These are phyloP conservation scores for Yponomeuta malinellus DNA, from an alignment of 2,888 invertebrate species.

Conservation along the genomic window DNA sequence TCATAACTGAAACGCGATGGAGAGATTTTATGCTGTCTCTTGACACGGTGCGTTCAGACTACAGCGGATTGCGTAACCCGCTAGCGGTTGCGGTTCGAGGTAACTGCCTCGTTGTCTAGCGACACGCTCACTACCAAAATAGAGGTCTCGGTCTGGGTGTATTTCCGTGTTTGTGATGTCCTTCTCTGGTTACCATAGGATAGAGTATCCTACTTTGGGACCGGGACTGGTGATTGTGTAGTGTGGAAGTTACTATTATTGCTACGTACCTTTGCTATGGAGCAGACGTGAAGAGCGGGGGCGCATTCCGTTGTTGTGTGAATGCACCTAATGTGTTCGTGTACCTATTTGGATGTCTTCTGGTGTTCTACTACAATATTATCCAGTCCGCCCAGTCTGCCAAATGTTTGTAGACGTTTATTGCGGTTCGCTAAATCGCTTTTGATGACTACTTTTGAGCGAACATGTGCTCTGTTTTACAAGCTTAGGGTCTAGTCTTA, in stretches of 20 bases:
- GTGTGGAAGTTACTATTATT: too few relatives aligned
- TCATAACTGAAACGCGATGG: slow-evolving; percentile 33
- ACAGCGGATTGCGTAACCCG: slow-evolving; percentile 14
- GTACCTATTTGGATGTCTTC: not conserved
- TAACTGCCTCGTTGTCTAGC: not conserved
- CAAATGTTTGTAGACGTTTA: slow-evolving; percentile 28
- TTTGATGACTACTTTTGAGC: not conserved
- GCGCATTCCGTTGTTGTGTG: too few relatives aligned
- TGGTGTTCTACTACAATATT: slow-evolving; percentile 6
- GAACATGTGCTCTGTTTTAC: slow-evolving; percentile 13
- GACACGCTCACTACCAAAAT: too few relatives aligned
- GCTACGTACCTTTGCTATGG: too few relatives aligned
- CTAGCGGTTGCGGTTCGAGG: not conserved
- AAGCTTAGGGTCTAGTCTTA: slow-evolving; percentile 1
- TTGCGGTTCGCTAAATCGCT: not conserved
- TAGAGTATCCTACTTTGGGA: too few relatives aligned
- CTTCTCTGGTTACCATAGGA: too few relatives aligned
- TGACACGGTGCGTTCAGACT: not conserved
- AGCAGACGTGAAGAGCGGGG: too few relatives aligned
- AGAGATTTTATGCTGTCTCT: not conserved
- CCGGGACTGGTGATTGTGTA: too few relatives aligned
- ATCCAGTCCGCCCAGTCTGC: slow-evolving; percentile 24
- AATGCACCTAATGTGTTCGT: too few relatives aligned
- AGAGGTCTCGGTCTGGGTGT: too few relatives aligned
- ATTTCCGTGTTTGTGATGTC: too few relatives aligned